These are phyloP conservation scores for Chouioia cunea DNA, from an alignment of 2,888 invertebrate species.

Conservation along the genomic window DNA sequence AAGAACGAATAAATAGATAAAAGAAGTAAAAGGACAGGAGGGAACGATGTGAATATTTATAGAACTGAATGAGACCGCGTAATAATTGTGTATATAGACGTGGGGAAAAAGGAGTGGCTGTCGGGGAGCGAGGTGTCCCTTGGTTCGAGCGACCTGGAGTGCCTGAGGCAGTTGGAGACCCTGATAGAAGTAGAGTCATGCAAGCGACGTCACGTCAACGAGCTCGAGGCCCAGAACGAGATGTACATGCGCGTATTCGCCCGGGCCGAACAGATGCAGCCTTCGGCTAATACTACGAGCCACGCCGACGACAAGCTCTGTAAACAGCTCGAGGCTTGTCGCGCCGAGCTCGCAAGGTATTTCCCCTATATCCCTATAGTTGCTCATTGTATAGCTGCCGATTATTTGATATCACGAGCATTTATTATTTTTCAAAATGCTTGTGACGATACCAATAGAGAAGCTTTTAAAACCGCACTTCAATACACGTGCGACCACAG, in stretches of 20 bases:
- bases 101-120: slow-evolving; percentile 31
- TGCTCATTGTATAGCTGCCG: too few relatives aligned
- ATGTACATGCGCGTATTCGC: slow-evolving; percentile 80
- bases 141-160: slow-evolving; percentile 64
- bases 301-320: slow-evolving; percentile 64
- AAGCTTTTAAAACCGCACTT: too few relatives aligned
- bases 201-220: slow-evolving; percentile 74
- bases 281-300: neutral
- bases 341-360: slow-evolving; percentile 71
- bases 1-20: too few relatives aligned
- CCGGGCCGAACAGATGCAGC: slow-evolving; percentile 75
- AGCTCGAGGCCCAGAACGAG: slow-evolving; percentile 76
- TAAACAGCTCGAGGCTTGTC: slow-evolving; percentile 44
- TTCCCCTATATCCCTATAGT: too few relatives aligned
- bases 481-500: too few relatives aligned
- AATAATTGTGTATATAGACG: too few relatives aligned
- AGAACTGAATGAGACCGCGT: too few relatives aligned
- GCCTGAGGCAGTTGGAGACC: slow-evolving; percentile 70
- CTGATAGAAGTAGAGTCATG: slow-evolving; percentile 73
- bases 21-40: too few relatives aligned
- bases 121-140: slow-evolving; percentile 57
- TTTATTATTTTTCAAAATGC: too few relatives aligned
- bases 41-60: too few relatives aligned
- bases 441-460: too few relatives aligned
- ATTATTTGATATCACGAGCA: too few relatives aligned